These are phyloP conservation scores for Artemia sinica DNA, from an alignment of 2,888 invertebrate species.

Conservation along the genomic window DNA sequence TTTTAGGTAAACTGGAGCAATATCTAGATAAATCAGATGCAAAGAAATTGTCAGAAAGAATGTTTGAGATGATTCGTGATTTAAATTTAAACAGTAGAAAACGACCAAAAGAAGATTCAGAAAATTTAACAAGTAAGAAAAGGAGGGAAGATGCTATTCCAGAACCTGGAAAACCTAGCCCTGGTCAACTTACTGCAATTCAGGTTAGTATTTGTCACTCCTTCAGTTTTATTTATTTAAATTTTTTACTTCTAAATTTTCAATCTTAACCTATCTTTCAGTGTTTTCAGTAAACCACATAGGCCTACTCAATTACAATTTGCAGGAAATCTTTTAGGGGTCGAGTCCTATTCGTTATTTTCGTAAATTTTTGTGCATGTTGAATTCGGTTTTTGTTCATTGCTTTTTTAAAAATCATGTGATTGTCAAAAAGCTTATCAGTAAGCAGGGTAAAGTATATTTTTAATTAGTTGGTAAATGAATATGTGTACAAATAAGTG, in stretches of 20 bases:
- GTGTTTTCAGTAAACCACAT: too few relatives aligned
- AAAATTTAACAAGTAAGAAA: background rate
- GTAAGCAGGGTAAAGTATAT: too few relatives aligned
- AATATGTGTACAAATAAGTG: too few relatives aligned
- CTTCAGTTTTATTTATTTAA: conserved; percentile 20
- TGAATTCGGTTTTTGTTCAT: too few relatives aligned
- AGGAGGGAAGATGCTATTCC: conserved; percentile 2
- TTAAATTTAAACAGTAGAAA: conserved; percentile 5
- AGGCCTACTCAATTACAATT: too few relatives aligned
- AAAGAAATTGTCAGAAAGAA: background rate
- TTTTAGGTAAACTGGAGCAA: background rate
- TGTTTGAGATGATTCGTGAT: conserved; percentile 3
- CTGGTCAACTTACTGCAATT: conserved; percentile 28
- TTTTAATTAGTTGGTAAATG: too few relatives aligned
- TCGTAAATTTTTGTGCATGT: too few relatives aligned
- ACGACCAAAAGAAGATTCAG: conserved; percentile 9
- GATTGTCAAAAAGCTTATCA: too few relatives aligned
- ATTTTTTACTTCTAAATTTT: conserved; percentile 29
- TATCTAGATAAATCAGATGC: background rate
- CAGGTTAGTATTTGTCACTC: conserved; percentile 25
- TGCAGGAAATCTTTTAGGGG: too few relatives aligned
- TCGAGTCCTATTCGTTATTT: too few relatives aligned
- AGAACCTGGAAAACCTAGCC: conserved; percentile 26
- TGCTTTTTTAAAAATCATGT: too few relatives aligned
- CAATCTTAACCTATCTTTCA: too few relatives aligned